Base-by-base conservation (phyloP, 2,113 vertebrate genomes). In the Gadus macrocephalus region DNA sequence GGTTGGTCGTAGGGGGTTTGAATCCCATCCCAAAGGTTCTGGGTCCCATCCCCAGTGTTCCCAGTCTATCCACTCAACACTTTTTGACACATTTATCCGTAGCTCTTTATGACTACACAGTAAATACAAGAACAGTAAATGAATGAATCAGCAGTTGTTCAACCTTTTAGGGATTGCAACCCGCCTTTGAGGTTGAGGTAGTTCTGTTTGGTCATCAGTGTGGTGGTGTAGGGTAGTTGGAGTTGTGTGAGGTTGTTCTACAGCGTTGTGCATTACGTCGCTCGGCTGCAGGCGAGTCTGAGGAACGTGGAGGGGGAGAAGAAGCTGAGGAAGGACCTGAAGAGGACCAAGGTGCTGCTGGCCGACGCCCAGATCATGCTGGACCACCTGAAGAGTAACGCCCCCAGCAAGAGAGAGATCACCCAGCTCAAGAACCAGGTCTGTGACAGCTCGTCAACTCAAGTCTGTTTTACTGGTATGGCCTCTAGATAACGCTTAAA, bases 341-440 rank as follows among this genome's bases (percentile, higher is more conserved):
- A 98, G 89, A 94, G 97, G 78, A 99, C 97, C 0, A 99, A 99
- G 84, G 96, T 96, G 0, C 93, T 99, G 77, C 87, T 99, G 87
- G 93, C 93, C 0, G 97, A 99, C 0, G 95, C 97, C 0, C 97
- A 99, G 89, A 93, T 98, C 85, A 98, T 99, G 97, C 85, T 99
- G 83, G 96, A 99, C 78, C 97, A 99, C 88, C 83, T 98, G 85
- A 97, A 98, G 87, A 98, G 94, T 86, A 98, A 94, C 0, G 95
- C 96, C 0, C 97, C 97, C 68, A 99, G 95, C 93, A 98, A 96
- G 87, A 92, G 97, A 82, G 97, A 99, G 88, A 96, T 98, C 0
- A 91, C 94, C 1, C 95, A 98, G 85, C 94, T 99, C 53, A 97
- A 96, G 86, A 99, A 98, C 83, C 96, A 98, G 95, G 97, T 98